Percentiles rank a stretch among this genome's conserved stretches.
Conservation (phyloP, 2,888 invertebrate genomes). For the Ophion ventricosus region DNA sequence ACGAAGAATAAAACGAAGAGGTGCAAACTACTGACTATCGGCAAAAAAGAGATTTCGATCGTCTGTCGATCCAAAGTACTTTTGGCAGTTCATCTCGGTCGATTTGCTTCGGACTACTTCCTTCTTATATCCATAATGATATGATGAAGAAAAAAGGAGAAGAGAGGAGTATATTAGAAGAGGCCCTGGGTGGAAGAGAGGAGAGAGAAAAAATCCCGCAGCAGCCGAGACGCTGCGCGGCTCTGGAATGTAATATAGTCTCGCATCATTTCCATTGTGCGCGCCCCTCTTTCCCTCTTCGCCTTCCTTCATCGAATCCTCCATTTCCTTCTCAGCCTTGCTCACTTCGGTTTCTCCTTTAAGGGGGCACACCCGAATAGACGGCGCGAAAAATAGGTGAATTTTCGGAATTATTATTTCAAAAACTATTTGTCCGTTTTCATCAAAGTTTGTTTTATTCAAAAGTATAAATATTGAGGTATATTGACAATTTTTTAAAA, state of each 20-base stretch:
- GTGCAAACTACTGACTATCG: too few species aligned
- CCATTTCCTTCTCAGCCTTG: neutral
- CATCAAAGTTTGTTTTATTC: too few species aligned
- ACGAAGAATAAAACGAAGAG: too few species aligned
- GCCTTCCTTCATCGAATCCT: neutral
- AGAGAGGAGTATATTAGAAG: neutral
- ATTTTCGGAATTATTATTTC: too few species aligned
- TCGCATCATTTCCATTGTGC: slow-evolving; percentile 41
- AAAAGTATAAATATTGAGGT: too few species aligned
- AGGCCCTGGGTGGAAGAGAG: neutral
- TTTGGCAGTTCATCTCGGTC: neutral
- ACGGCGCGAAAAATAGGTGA: too few species aligned
- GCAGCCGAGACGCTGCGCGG: neutral
- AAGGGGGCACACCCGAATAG: too few species aligned
- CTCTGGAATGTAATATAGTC: slow-evolving; percentile 41
- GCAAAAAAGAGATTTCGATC: too few species aligned
- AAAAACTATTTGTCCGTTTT: too few species aligned
- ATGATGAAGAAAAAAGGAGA: neutral
- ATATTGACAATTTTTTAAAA: too few species aligned
- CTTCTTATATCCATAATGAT: neutral
- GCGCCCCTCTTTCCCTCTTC: neutral
- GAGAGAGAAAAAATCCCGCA: slow-evolving; percentile 9
- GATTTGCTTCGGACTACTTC: neutral
- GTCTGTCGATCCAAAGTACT: too few species aligned
- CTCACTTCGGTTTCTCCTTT: neutral